phyloP scores from a whole-genome alignment of 2,797 vertebrate species.

The Brachyrhaphis roseni region DNA sequence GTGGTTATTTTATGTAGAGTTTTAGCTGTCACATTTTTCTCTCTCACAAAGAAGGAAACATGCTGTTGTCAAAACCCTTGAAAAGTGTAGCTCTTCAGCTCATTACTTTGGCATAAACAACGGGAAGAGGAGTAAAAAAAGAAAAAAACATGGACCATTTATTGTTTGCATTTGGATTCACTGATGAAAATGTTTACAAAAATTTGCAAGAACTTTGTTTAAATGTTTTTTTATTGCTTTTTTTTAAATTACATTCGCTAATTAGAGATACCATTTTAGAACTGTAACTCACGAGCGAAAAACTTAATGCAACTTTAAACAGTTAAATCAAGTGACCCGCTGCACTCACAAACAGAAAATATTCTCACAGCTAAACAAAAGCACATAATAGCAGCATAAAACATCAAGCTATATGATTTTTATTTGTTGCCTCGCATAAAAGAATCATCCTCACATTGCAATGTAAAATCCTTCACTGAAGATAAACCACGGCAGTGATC shows the following conservation, averaged over 20 bases:
- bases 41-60: constrained; percentile 64
- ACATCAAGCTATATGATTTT: constrained; percentile 34
- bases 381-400: constrained; percentile 19
- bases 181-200: constrained; percentile 73
- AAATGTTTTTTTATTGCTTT: constrained; percentile 37
- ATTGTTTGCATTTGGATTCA: constrained; percentile 70
- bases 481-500: constrained; percentile 51
- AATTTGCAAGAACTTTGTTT: constrained; percentile 72
- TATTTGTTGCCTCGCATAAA: constrained; percentile 19
- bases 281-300: constrained; percentile 42
- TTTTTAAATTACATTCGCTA: constrained; percentile 66
- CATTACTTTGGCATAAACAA: constrained; percentile 82
- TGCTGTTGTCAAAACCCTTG: constrained; percentile 78
- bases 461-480: constrained; percentile 20
- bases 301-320: constrained; percentile 65
- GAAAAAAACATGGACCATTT: constrained; percentile 36
- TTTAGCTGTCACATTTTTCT: constrained; percentile 79
- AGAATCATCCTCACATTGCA: constrained; percentile 39
- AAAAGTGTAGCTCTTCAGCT: constrained; percentile 77
- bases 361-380: constrained; percentile 32
- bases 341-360: constrained; percentile 48
- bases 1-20: constrained; percentile 80
- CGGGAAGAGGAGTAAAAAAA: constrained; percentile 16
- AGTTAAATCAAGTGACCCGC: constrained; percentile 55
- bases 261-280: constrained; percentile 75